Evolutionary conservation across 2,888 invertebrate species (phyloP), one percentile per base, ranked within the genome.

Genomic region (Papilio protenor): DNA sequence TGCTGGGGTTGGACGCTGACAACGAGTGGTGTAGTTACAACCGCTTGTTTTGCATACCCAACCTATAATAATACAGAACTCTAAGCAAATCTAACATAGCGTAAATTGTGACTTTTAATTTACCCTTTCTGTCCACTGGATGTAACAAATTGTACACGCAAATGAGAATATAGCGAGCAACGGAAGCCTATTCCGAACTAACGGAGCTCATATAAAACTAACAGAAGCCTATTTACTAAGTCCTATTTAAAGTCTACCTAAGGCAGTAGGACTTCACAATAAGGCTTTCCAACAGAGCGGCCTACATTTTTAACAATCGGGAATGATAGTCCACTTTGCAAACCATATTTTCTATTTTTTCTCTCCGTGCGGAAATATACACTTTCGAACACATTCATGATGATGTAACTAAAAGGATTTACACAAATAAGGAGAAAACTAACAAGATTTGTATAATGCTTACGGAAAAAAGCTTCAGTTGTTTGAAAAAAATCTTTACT

Each of bases 301-400:
- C 77, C 77, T 73, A 77, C 66, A 77, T 77, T 77, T 73, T 66
- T 27, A 64, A 73, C 77, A 77, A 77, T 77, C 73, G 55, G 3
- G 14, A 45, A 76, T 49, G 33, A 59, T 61, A 27, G 27, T 55
- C 45, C 47, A 27, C 16, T 52, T 49, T 52, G 8, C 64, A n/a
- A 61, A 49, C 11, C 18, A 55, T 16, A 27, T 45, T 16, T 16
- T 21, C 23, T 2, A 27, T 27, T 21, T 33, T 61, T 33, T 59
- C 4, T 66, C 5, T 69, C 40, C 59, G 11, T 23, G 10, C n/a
- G 33, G 12, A 52, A 45, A 11, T 69, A 14, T 75, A 57, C n/a
- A n/a, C n/a, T n/a, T n/a, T n/a, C n/a, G 45, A 45, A 5, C 66
- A 52, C 14, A 49, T 45, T 14, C 16, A 21, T 70, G 45, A 23